Evolutionary conservation across 2,888 invertebrate species (phyloP).

Genomic region (Punctoribates punctum): DNA sequence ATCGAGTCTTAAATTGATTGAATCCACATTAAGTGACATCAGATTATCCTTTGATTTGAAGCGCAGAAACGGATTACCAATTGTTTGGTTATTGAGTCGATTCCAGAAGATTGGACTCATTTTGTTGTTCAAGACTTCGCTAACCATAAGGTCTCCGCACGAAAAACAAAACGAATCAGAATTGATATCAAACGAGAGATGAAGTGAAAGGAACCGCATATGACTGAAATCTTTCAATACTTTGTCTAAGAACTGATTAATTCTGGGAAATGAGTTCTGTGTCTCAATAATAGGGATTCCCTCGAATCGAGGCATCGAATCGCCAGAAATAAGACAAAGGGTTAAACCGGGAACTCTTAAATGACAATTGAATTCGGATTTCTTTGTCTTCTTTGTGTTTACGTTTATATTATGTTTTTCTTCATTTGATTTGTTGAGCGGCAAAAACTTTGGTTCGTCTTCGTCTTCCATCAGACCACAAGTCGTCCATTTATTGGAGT

Average conservation of each 20-base stretch:
- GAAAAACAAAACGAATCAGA: conserved; percentile 19
- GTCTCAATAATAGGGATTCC: conserved; percentile 36
- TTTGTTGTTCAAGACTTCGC: conserved; percentile 23
- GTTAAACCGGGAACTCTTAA: conserved; percentile 44
- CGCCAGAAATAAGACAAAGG: conserved; percentile 40
- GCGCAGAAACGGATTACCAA: conserved; percentile 26
- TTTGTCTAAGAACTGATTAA: conserved; percentile 40
- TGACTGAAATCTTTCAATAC: conserved; percentile 31
- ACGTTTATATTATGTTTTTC: not conserved
- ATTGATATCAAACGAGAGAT: conserved; percentile 38
- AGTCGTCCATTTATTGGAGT: conserved; percentile 35
- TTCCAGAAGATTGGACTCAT: conserved; percentile 18
- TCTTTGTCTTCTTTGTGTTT: not conserved
- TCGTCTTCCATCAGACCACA: conserved; percentile 12
- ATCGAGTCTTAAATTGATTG: conserved; percentile 40
- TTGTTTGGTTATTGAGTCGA: conserved; percentile 1
- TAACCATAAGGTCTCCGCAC: conserved; percentile 41
- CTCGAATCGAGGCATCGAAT: conserved; percentile 22
- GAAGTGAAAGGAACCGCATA: conserved; percentile 39
- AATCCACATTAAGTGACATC: conserved; percentile 25
- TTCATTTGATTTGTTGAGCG: not conserved
- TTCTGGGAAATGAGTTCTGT: conserved; percentile 29
- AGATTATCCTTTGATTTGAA: conserved; percentile 28
- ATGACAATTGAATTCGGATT: conserved; percentile 37
- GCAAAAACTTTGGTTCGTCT: conserved; percentile 20